A percentile compares a stretch with the other conserved stretches of the same genome.
phyloP scores from a whole-genome alignment of 1,140 invertebrate genomes.

The Palaemon carinicauda region DNA sequence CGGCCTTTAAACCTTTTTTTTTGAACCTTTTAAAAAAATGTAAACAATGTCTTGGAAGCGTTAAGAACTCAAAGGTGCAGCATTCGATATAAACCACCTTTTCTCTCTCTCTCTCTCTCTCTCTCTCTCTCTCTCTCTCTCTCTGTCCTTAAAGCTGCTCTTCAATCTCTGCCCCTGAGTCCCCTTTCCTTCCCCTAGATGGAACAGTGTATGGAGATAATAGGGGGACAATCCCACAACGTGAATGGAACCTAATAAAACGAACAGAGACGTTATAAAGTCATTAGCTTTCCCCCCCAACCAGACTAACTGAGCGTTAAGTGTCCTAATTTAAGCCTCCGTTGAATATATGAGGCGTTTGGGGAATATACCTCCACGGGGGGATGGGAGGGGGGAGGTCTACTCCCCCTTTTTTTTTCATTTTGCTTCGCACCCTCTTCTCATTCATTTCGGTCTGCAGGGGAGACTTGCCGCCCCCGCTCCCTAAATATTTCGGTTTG shows the following conservation, averaged over 20 bases:
- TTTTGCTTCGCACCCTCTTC: neutral
- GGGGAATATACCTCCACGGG: no score
- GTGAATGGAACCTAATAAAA: neutral
- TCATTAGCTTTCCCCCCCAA: conserved; percentile 14
- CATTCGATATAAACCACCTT: no score
- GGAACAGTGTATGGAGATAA: neutral
- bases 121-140: neutral
- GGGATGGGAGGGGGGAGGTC: no score
- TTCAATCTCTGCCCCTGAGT: no score
- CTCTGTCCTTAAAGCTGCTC: no score
- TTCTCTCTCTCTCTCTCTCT: neutral
- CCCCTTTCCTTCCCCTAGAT: neutral
- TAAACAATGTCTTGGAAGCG: no score
- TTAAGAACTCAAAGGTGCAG: neutral
- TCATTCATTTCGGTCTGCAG: conserved; percentile 16
- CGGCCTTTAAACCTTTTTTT: no score
- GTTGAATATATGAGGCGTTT: conserved; percentile 34
- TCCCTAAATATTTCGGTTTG: no score
- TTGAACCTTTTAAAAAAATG: no score
- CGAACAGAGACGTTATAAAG: conserved; percentile 36
- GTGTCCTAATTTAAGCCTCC: conserved; percentile 33
- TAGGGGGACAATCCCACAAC: no score
- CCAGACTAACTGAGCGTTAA: conserved; percentile 28
- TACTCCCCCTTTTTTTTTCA: no score
- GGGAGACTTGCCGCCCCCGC: neutral